Percentiles rank a stretch among this genome's conserved stretches.
phyloP scores from a whole-genome alignment of 2,797 vertebrate species.

The Eulemur coronatus region DNA sequence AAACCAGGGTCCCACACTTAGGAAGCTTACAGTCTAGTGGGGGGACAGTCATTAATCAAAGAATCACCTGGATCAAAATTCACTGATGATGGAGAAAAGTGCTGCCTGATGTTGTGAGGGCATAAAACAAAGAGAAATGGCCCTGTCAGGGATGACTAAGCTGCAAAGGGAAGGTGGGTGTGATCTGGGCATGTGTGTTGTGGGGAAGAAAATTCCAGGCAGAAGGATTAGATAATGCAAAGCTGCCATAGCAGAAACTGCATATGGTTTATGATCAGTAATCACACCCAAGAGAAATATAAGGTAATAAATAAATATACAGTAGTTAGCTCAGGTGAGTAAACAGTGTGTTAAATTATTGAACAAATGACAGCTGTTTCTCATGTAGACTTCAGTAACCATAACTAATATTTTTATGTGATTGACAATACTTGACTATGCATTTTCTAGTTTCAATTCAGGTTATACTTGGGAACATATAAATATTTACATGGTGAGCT shows the following conservation, averaged over 20 bases:
- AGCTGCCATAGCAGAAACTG: not conserved
- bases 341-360: not conserved
- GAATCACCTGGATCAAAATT: not conserved
- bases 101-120: not conserved
- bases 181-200: not conserved
- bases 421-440: not conserved
- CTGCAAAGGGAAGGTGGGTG: not conserved
- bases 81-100: not conserved
- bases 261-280: slow-evolving; percentile 2
- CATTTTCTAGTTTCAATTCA: slow-evolving; percentile 43
- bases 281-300: not conserved
- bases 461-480: not conserved
- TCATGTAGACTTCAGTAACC: slow-evolving; percentile 21
- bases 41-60: not conserved
- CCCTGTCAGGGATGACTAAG: not conserved
- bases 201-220: not conserved
- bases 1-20: not conserved
- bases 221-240: not conserved
- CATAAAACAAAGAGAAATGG: not conserved
- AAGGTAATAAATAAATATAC: not conserved
- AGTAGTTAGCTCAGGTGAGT: not conserved
- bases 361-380: not conserved
- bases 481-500: slow-evolving; percentile 47
- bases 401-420: slow-evolving; percentile 21
- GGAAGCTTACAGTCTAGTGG: not conserved